Conservation (phyloP, 2,797 vertebrate genomes). For the Pyrocephalus nanus region DNA sequence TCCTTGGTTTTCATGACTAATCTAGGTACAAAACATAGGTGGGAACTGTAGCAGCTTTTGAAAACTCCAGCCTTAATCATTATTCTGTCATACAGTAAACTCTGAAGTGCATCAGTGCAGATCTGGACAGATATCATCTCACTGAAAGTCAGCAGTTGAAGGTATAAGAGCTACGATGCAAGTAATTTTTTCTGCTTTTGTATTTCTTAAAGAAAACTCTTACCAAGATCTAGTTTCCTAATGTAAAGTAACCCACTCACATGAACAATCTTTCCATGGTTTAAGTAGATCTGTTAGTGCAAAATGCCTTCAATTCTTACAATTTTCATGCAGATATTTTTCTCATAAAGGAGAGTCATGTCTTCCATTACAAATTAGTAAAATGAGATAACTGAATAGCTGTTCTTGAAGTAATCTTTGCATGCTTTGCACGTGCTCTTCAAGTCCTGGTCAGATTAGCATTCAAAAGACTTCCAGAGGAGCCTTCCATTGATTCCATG, state of each 20-base stretch:
- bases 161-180: neutral
- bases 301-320: neutral
- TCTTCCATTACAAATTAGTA: neutral
- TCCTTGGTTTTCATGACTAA: neutral
- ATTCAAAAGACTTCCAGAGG: neutral
- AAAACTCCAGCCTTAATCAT: neutral
- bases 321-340: neutral
- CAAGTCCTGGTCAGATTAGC: neutral
- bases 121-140: neutral
- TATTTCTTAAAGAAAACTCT: neutral
- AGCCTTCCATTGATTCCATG: neutral
- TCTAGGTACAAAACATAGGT: neutral
- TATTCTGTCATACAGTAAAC: neutral
- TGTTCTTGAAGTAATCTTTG: neutral
- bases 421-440: fast-evolving
- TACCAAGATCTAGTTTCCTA: neutral
- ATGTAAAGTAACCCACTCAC: neutral
- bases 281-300: neutral
- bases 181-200: neutral
- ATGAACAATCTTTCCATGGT: neutral
- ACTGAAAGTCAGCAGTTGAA: neutral
- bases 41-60: neutral
- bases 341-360: neutral
- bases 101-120: neutral
- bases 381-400: neutral